Evolutionary conservation across 1,140 invertebrate species (phyloP).

Genomic region (Hycleus phaleratus): DNA sequence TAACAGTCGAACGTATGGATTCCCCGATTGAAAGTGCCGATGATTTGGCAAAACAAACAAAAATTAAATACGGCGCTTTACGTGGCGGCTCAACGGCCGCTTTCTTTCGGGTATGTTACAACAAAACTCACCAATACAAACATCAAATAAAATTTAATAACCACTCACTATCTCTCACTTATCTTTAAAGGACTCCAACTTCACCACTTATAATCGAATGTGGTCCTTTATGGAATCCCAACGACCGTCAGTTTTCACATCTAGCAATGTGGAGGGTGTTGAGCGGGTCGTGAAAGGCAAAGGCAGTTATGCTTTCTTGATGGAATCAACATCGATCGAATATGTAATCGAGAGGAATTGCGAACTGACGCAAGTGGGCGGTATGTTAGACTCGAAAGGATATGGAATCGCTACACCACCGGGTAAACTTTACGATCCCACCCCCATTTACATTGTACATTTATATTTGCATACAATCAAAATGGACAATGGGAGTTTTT

Average conservation of each 20-base stretch:
- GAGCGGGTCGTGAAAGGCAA: slow-evolving; percentile 75
- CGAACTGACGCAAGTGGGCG: slow-evolving; percentile 82
- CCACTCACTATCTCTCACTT: not conserved
- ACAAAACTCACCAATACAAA: not conserved
- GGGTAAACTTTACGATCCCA: slow-evolving; percentile 51
- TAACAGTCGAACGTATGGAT: slow-evolving; percentile 94
- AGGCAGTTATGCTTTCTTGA: slow-evolving; percentile 84
- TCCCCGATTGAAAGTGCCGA: slow-evolving; percentile 93
- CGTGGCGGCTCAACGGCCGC: slow-evolving; percentile 84
- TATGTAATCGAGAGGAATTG: slow-evolving; percentile 87
- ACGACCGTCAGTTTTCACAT: slow-evolving; percentile 74
- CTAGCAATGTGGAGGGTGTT: slow-evolving; percentile 78
- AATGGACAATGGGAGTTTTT: too few species aligned
- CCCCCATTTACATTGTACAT: too few species aligned
- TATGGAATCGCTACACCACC: slow-evolving; percentile 90
- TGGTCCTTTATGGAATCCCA: slow-evolving; percentile 89
- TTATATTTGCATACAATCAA: too few species aligned
- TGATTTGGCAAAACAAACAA: slow-evolving; percentile 92
- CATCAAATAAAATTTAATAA: not conserved
- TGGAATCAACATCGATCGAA: slow-evolving; percentile 90
- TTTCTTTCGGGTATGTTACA: slow-evolving; percentile 72
- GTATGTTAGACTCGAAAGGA: slow-evolving; percentile 84
- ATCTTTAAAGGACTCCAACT: slow-evolving; percentile 74
- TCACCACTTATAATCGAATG: slow-evolving; percentile 86
- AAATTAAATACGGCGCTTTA: slow-evolving; percentile 94